phyloP scores from a whole-genome alignment of 2,113 vertebrate genomes.

The Cisticola juncidis region DNA sequence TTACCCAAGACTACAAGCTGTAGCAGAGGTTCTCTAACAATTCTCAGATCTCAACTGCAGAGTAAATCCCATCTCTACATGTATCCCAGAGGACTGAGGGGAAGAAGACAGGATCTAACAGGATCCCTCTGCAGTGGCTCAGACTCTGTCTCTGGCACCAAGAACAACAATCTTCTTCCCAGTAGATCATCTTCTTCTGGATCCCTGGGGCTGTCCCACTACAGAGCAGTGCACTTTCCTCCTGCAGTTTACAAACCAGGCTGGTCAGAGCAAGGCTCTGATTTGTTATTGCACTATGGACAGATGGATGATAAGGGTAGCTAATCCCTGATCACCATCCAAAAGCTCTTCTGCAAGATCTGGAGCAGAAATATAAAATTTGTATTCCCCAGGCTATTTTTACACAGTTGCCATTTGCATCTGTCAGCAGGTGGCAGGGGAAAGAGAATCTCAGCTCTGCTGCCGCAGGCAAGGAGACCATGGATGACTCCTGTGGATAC shows the following conservation, averaged over 20 bases:
- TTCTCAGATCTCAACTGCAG: not conserved
- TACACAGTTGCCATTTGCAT: not conserved
- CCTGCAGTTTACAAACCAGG: not conserved
- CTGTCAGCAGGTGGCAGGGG: not conserved
- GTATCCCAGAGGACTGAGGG: not conserved
- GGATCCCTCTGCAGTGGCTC: not conserved
- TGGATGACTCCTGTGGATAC: not conserved
- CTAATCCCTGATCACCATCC: not conserved
- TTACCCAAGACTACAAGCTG: not conserved
- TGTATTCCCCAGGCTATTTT: conserved; percentile 28
- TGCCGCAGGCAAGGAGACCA: not conserved
- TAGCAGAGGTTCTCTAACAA: not conserved
- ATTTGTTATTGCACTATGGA: not conserved
- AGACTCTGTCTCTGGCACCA: not conserved
- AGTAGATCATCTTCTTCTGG: not conserved
- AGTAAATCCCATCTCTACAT: not conserved
- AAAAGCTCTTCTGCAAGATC: not conserved
- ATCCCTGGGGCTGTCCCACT: not conserved
- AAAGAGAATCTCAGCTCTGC: not conserved
- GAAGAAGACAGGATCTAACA: not conserved
- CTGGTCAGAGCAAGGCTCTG: not conserved
- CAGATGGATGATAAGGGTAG: conserved; percentile 23
- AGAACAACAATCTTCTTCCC: not conserved
- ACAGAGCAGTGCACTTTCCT: not conserved
- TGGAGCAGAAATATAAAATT: conserved; percentile 20